Evolutionary conservation across 2,888 invertebrate species (phyloP).

Genomic region (Pharmacophagus antenor): DNA sequence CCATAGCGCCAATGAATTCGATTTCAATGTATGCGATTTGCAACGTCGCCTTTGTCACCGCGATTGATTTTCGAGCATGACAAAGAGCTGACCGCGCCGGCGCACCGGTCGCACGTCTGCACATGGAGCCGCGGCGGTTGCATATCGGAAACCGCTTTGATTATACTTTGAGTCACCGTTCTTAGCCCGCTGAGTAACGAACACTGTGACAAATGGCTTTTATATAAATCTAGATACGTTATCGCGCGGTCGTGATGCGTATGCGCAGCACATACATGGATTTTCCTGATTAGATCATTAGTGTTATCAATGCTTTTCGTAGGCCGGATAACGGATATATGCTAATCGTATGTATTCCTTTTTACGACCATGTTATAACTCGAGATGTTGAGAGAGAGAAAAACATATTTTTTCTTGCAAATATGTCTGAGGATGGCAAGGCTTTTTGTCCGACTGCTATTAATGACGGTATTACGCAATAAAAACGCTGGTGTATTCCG

Average conservation of each 20-base stretch:
- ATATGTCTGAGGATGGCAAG: too few species aligned
- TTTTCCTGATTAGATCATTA: not conserved
- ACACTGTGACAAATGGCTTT: not conserved
- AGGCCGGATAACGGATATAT: too few species aligned
- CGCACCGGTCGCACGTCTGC: conserved; percentile 12
- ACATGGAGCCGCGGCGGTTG: conserved; percentile 10
- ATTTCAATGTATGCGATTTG: conserved; percentile 19
- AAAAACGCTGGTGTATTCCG: too few species aligned
- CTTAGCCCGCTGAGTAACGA: conserved; percentile 5
- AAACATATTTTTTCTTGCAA: too few species aligned
- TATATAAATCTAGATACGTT: conserved; percentile 18
- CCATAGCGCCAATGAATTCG: too few species aligned
- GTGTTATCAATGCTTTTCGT: too few species aligned
- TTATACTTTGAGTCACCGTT: conserved; percentile 22
- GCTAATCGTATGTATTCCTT: too few species aligned
- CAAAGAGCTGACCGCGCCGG: conserved; percentile 15
- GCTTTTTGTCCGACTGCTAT: too few species aligned
- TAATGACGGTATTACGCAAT: too few species aligned
- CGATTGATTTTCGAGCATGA: conserved; percentile 9
- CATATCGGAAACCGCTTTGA: conserved; percentile 21
- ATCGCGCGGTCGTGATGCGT: conserved; percentile 10
- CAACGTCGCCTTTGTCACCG: conserved; percentile 7
- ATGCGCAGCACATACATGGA: too few species aligned
- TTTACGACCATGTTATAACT: too few species aligned
- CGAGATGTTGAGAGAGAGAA: too few species aligned